These are phyloP conservation scores for Oxyura jamaicensis DNA, from an alignment of 2,113 vertebrate genomes.

Conservation along the genomic window DNA sequence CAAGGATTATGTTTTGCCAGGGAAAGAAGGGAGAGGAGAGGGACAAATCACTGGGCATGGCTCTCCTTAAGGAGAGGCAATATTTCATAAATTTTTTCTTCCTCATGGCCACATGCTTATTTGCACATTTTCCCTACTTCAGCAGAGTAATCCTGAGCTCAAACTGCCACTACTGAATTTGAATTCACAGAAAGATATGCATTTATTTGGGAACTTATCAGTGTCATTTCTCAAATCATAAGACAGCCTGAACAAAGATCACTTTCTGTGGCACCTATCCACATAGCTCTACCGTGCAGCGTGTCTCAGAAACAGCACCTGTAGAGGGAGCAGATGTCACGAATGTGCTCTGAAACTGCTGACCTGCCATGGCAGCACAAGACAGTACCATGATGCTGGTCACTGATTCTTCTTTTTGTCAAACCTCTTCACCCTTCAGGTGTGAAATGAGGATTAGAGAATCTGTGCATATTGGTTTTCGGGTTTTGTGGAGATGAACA, in stretches of 20 bases:
- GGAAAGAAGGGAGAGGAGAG: not conserved
- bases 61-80: not conserved
- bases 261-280: not conserved
- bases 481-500: conserved; percentile 77
- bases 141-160: not conserved
- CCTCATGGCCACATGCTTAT: not conserved
- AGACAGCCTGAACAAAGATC: not conserved
- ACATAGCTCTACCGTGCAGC: not conserved
- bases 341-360: not conserved
- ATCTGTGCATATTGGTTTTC: conserved; percentile 73
- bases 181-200: not conserved
- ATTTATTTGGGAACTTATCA: not conserved
- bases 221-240: not conserved
- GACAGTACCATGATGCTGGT: conserved; percentile 23
- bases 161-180: not conserved
- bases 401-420: conserved; percentile 56
- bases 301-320: not conserved
- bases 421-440: conserved; percentile 72
- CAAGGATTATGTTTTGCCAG: not conserved
- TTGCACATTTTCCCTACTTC: not conserved
- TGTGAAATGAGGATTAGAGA: conserved; percentile 79
- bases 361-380: not conserved
- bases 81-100: not conserved
- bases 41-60: not conserved
- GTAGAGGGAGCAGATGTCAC: conserved; percentile 38